Base-by-base conservation (phyloP, 1,140 invertebrate species). In the Agrilus planipennis region DNA sequence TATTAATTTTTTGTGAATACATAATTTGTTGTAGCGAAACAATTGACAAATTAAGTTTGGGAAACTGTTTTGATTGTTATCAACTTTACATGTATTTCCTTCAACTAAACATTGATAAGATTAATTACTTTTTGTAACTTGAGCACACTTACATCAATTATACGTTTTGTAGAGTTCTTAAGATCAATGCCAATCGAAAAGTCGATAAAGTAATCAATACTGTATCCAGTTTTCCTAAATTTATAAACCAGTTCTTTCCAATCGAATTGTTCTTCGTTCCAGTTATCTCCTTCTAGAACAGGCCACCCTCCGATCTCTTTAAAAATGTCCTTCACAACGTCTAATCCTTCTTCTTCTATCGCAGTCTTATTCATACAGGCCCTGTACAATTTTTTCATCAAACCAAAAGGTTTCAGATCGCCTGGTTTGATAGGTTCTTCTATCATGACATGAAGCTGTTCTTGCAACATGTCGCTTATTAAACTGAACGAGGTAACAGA, bases 171-270 rank as follows among this genome's bases (percentile, higher is more conserved):
- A 17, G 83, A 88, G 60, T 94, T 93, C 60, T 89, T 90, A n/a
- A 90, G 71, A 64, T 95, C 89, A 5, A 87, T 82, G 3, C 79
- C 77, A 38, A 95, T 81, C 22, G 84, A 89, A 49, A 94, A 88
- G 53, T 92, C 87, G n/a, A 96, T 72, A 54, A 93, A 81, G 55
- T 93, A 91, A 60, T 92, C 87, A 27, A 89, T 81, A 4, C 84
- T 87, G 57, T 87, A 90, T 3, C 90, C 91, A 4, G 71, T 62
- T 34, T 67, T 65, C 14, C 83, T 70, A 64, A 88, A 90, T 39
- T 74, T 81, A 64, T 84, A 89, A 3, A 90, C 78, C 6, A 79
- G 79, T 44, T 87, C 70, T 51, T 77, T 79, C 89, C 88, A 93
- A 30, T 77, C 72, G 19, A 64, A 63, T 1, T 69, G 58, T 15